Conservation (phyloP, 2,113 vertebrate genomes). For the Chloroceryle aenea region DNA sequence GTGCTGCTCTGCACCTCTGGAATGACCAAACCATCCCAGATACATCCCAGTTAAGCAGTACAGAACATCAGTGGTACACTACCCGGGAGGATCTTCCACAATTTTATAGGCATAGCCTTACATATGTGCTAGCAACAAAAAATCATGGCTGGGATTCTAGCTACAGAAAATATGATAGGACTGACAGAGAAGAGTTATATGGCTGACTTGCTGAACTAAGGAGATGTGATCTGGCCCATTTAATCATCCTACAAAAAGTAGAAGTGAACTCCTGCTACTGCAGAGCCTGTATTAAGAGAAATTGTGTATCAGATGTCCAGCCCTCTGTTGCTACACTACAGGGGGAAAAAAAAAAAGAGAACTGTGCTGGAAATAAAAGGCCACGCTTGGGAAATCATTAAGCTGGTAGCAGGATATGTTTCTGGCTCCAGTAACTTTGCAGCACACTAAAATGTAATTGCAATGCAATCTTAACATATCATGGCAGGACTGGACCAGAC, state of each 20-base stretch:
- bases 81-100: fast-evolving
- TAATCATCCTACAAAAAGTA: not conserved
- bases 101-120: not conserved
- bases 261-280: not conserved
- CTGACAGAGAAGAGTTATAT: not conserved
- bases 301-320: not conserved
- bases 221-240: not conserved
- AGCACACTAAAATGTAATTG: not conserved
- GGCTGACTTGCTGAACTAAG: not conserved
- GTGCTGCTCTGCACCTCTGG: not conserved
- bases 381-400: not conserved
- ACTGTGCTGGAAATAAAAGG: not conserved
- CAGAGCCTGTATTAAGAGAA: not conserved
- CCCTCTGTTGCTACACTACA: not conserved
- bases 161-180: not conserved
- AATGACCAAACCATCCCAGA: not conserved
- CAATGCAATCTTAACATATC: not conserved
- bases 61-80: not conserved
- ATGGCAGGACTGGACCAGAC: not conserved
- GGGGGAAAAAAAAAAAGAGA: not conserved
- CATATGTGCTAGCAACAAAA: not conserved
- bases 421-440: not conserved
- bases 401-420: not conserved
- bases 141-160: not conserved
- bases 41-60: not conserved